Evolutionary conservation across 2,113 vertebrate species (phyloP).

Genomic region (Ammospiza caudacuta): DNA sequence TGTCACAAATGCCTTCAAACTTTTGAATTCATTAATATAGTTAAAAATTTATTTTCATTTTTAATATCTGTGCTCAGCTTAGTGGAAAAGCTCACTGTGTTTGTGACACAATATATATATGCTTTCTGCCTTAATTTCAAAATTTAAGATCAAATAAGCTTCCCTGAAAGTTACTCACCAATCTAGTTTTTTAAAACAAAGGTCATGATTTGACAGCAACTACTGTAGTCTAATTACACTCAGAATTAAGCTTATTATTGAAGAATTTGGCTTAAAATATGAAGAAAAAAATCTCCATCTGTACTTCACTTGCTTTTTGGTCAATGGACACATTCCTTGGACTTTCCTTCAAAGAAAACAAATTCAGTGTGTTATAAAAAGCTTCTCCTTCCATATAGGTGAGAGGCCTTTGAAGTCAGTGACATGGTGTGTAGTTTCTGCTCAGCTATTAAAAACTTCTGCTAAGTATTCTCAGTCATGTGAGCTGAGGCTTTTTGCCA

Average conservation of each 20-base stretch:
- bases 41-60: background rate
- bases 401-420: background rate
- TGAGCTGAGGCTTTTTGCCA: background rate
- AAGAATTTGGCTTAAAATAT: background rate
- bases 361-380: background rate
- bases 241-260: background rate
- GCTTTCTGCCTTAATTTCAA: background rate
- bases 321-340: background rate
- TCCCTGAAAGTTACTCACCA: background rate
- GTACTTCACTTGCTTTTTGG: background rate
- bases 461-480: background rate
- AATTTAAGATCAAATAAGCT: background rate
- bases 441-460: background rate
- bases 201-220: background rate
- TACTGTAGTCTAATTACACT: background rate
- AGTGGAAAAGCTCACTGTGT: background rate
- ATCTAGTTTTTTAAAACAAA: background rate
- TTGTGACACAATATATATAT: background rate
- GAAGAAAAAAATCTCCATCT: background rate
- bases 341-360: slow-evolving; percentile 19
- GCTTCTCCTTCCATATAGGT: background rate
- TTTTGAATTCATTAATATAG: background rate
- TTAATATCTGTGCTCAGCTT: background rate
- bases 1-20: background rate
- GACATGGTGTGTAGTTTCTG: background rate